Evolutionary conservation across 2,797 vertebrate genomes (phyloP), one percentile per base, ranked within the genome.

Genomic region (Falco berigora): DNA sequence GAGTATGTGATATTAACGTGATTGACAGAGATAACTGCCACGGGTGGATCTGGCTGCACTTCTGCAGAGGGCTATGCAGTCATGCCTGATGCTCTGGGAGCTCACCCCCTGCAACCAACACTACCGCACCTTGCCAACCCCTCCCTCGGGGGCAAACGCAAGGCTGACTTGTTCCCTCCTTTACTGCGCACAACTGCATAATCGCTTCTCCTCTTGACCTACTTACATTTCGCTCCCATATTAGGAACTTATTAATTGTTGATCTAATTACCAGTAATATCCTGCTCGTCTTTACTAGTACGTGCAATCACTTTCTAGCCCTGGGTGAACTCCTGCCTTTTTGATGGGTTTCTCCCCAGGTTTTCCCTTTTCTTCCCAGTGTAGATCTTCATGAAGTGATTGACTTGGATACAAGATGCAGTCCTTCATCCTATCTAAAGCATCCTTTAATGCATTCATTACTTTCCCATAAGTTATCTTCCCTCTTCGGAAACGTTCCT

Each of bases 1-100:
- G 10, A 53, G 27, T 12, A 19, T 0, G 0, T 18, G 47, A 42
- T 4, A 56, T 16, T 77, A 50, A n/a, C 5, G 5, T 4, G 16
- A 55, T 4, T 27, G 34, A 50, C 61, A 72, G 21, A 72, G 14
- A 15, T 4, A 67, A 38, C 9, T 6, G 21, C 4, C 44, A 52
- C 4, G 9, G 44, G 24, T 58, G 42, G 47, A 52, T 20, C 17
- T 1, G 2, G 49, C 9, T 52, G n/a, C 22, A 22, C 12, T n/a
- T 56, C 1, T 56, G 17, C 1, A 36, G 36, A 61, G 27, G 36
- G 47, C 32, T 14, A 6, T 2, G 19, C 11, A 52, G 50, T 16
- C 6, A 7, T 6, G 69, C 2, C 58, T 46, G 22, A 28, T 25
- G 16, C n/a, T 36, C 10, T 7, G 36, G 20, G 19, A 76, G 23